A percentile compares a stretch with the other conserved stretches of the same genome.
These are phyloP conservation scores for Adelphocoris suturalis DNA, from an alignment of 2,888 invertebrate genomes.

Conservation along the genomic window DNA sequence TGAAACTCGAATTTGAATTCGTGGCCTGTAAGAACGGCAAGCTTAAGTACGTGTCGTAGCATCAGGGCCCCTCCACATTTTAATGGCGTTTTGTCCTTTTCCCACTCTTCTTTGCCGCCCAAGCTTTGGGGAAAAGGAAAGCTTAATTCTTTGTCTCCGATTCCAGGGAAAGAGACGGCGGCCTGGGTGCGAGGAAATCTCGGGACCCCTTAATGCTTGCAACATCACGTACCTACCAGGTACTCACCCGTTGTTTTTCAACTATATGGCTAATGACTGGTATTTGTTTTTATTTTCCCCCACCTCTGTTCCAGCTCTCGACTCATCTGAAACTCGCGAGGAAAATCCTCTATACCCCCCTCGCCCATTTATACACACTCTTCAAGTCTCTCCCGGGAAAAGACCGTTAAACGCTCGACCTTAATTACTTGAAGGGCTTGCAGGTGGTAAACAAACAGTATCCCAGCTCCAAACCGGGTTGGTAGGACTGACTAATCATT, in stretches of 20 bases:
- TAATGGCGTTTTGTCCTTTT: constrained; percentile 35
- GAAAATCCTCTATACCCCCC: no score
- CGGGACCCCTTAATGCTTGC: constrained; percentile 44
- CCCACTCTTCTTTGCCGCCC: background rate
- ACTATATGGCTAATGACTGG: constrained; percentile 55
- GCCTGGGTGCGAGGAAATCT: background rate
- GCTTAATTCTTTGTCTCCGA: constrained; percentile 55
- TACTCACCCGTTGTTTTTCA: constrained; percentile 2
- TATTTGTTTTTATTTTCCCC: background rate
- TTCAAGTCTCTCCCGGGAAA: background rate
- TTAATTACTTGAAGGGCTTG: constrained; percentile 15
- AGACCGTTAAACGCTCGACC: background rate
- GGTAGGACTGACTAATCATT: constrained; percentile 9
- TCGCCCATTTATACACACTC: no score
- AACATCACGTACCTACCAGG: constrained; percentile 47
- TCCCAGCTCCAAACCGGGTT: background rate
- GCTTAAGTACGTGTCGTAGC: constrained; percentile 63
- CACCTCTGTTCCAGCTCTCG: background rate
- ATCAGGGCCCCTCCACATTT: constrained; percentile 57
- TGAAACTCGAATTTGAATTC: constrained; percentile 63
- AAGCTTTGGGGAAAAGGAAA: constrained; percentile 18
- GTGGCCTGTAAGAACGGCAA: constrained; percentile 43
- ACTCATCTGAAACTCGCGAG: background rate
- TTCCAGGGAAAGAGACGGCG: background rate
- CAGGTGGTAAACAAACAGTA: constrained; percentile 4